Percentiles rank a stretch among this genome's conserved stretches.
These are phyloP conservation scores for Aptenodytes patagonicus DNA, from an alignment of 2,113 vertebrate species.

Conservation along the genomic window DNA sequence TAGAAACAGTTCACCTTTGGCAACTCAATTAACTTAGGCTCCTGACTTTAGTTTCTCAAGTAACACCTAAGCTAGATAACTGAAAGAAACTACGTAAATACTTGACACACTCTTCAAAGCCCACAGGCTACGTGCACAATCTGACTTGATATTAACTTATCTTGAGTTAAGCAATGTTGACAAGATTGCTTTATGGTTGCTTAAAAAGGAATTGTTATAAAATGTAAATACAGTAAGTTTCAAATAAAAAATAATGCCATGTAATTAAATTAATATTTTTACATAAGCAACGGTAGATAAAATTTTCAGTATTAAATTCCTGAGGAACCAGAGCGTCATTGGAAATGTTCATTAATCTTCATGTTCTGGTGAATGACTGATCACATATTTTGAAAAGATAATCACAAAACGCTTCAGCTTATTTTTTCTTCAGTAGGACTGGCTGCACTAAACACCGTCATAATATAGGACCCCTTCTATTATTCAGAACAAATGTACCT, in stretches of 20 bases:
- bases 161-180: neutral
- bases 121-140: neutral
- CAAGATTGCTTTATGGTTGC: neutral
- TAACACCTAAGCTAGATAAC: neutral
- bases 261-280: neutral
- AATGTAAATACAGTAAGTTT: neutral
- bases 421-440: neutral
- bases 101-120: neutral
- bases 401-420: neutral
- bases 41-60: neutral
- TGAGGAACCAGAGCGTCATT: neutral
- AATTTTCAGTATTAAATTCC: neutral
- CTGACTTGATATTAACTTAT: neutral
- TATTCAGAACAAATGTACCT: neutral
- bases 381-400: neutral
- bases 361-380: neutral
- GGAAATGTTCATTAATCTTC: neutral
- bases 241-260: neutral
- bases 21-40: neutral
- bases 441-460: neutral
- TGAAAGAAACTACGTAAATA: neutral
- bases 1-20: neutral
- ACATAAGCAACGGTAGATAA: neutral
- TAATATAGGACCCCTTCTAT: fast-evolving
- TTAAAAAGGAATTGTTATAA: neutral